Evolutionary conservation across 2,797 vertebrate species (phyloP).

Genomic region (Siniperca undulata): DNA sequence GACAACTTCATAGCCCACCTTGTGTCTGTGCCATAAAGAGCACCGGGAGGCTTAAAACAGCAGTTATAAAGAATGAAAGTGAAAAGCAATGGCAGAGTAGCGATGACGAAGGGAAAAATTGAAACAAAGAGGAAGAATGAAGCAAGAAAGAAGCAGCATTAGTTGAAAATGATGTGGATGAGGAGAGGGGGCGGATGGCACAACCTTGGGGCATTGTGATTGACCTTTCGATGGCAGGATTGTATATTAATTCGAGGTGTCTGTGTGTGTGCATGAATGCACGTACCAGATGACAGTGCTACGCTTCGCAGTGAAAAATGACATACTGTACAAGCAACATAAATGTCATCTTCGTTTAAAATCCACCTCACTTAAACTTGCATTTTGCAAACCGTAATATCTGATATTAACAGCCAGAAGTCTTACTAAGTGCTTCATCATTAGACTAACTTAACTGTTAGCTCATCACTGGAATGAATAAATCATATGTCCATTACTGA

Average conservation of each 20-base stretch:
- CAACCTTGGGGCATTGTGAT: conserved; percentile 22
- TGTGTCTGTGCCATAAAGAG: not conserved
- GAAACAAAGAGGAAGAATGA: not conserved
- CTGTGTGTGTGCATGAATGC: not conserved
- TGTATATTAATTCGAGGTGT: conserved; percentile 37
- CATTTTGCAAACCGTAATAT: conserved; percentile 17
- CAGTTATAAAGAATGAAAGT: not conserved
- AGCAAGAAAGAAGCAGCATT: not conserved
- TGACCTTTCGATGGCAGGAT: conserved; percentile 60
- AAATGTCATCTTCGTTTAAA: conserved; percentile 45
- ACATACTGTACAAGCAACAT: conserved; percentile 2
- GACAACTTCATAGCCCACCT: not conserved
- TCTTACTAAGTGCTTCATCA: conserved; percentile 12
- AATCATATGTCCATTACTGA: conserved; percentile 50
- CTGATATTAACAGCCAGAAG: conserved; percentile 4
- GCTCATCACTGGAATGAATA: conserved; percentile 46
- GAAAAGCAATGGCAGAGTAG: not conserved
- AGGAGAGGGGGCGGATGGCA: not conserved
- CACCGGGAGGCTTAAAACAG: not conserved
- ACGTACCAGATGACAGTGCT: conserved; percentile 22
- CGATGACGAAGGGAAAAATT: not conserved
- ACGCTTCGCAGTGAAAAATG: not conserved
- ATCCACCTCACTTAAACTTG: conserved; percentile 12
- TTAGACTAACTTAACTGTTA: conserved; percentile 15
- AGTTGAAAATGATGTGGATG: not conserved